A percentile compares a stretch with the other conserved stretches of the same genome.
These are phyloP conservation scores for Takifugu bimaculatus DNA, from an alignment of 2,113 vertebrate genomes.

Conservation along the genomic window DNA sequence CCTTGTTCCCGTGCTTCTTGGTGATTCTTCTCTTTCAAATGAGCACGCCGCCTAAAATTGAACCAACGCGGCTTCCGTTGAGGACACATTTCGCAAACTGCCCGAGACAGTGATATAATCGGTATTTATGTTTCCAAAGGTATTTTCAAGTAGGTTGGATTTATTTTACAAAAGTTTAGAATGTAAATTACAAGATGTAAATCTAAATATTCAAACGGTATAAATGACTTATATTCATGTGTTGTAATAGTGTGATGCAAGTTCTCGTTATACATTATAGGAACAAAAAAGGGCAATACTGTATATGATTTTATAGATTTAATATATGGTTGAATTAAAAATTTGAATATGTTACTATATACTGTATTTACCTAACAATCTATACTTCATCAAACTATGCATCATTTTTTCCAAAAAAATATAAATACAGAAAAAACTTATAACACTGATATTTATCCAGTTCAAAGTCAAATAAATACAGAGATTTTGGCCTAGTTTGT, in stretches of 20 bases:
- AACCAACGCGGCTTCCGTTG: constrained; percentile 60
- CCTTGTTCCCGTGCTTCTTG: constrained; percentile 52
- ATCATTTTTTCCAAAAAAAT: background rate
- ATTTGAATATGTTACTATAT: too few relatives aligned
- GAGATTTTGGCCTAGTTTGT: background rate
- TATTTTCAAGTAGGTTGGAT: background rate
- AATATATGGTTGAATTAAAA: too few relatives aligned
- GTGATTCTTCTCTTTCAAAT: constrained; percentile 67
- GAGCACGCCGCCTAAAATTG: constrained; percentile 60
- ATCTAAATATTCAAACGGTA: background rate
- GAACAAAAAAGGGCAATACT: too few relatives aligned
- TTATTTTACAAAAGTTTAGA: too few relatives aligned
- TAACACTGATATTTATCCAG: background rate
- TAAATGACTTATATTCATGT: too few relatives aligned
- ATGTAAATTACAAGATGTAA: background rate
- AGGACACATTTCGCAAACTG: constrained; percentile 1
- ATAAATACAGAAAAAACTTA: background rate
- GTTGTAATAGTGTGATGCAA: too few relatives aligned
- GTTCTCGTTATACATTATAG: too few relatives aligned
- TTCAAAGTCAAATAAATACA: background rate
- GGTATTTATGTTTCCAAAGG: background rate
- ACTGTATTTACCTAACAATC: too few relatives aligned
- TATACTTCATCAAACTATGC: too few relatives aligned
- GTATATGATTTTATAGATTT: too few relatives aligned
- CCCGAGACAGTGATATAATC: constrained; percentile 39